Evolutionary conservation across 2,888 invertebrate species (phyloP), one percentile per base, ranked within the genome.

Genomic region (Rugalucina vietnamica): DNA sequence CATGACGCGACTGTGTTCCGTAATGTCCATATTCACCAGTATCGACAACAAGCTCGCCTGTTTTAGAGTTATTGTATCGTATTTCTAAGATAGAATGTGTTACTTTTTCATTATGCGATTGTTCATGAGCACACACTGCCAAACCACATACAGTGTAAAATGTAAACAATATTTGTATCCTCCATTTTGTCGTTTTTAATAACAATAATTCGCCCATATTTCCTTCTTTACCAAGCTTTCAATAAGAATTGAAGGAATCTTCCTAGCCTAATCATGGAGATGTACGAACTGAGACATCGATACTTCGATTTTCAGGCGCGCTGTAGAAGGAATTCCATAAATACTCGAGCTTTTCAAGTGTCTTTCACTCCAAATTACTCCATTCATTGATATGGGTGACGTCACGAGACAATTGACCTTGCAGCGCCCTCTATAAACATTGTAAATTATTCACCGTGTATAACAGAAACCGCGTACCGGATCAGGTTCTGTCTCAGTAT

Each of bases 401-500:
- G 87, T 87, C 87, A 85, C n/a, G 10, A 29, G 82, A 78, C 85
- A 85, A 74, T 83, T 85, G 87, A 80, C 81, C 82, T 78, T 70
- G 21, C 74, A 85, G 84, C 84, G 84, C 79, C 82, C 79, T 76
- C 83, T 83, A 73, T 79, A 83, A 83, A 83, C 83, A 83, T n/a
- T n/a, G n/a, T n/a, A n/a, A n/a, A n/a, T n/a, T n/a, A n/a, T n/a
- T n/a, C n/a, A n/a, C n/a, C n/a, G n/a, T n/a, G n/a, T n/a, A n/a
- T n/a, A n/a, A n/a, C n/a, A n/a, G n/a, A n/a, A n/a, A n/a, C n/a
- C n/a, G n/a, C n/a, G n/a, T n/a, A n/a, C n/a, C n/a, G n/a, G n/a
- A n/a, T n/a, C n/a, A n/a, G n/a, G n/a, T n/a, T n/a, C n/a, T n/a
- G n/a, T n/a, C n/a, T n/a, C n/a, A n/a, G n/a, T n/a, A n/a, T n/a